Base-by-base conservation (phyloP, 2,797 vertebrate species). In the Oryzias dopingdopingensis region DNA sequence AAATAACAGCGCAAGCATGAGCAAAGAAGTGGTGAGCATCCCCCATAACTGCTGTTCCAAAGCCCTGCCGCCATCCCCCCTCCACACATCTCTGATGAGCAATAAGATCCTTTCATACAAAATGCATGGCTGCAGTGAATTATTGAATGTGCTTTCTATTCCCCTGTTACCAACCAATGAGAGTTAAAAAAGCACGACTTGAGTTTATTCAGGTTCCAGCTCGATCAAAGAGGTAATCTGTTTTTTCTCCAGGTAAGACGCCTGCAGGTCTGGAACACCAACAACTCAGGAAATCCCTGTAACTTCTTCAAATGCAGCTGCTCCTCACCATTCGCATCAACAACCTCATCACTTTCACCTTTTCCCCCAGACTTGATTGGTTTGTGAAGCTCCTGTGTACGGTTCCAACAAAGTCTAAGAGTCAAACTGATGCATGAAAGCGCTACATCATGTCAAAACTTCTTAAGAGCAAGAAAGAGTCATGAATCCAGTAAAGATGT, bases 121-220 rank as follows among this genome's bases (percentile, higher is more conserved):
- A 88, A 90, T 88, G 79, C 61, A 90, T 86, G 81, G 7, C 57
- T 70, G 56, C 47, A 2, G 55, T 91, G 76, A 90, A 91, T 90
- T 81, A 89, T 91, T 89, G 5, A 90, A 70, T 0, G 16, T 49
- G 68, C 79, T 83, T 88, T 83, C 86, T 80, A 79, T 82, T 83
- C 80, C 71, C 52, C 65, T 18, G 18, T 18, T 18, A 18, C 18
- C 18, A 18, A 18, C 18, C 18, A 18, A 40, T 76, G 67, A 53
- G 59, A 49, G 56, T 72, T 79, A 69, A 79, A 83, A 84, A 74
- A 82, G 20, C 67, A 70, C 50, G 56, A 83, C 72, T 52, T 48
- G 54, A 59, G 61, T 29, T 32, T 64, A 40, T 65, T 77, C 70
- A 77, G 79, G 75, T 57, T 51, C 48, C 40, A 55, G 37, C 65